phyloP scores from a whole-genome alignment of 1,140 invertebrate species.

The Ceratosolen solmsi region DNA sequence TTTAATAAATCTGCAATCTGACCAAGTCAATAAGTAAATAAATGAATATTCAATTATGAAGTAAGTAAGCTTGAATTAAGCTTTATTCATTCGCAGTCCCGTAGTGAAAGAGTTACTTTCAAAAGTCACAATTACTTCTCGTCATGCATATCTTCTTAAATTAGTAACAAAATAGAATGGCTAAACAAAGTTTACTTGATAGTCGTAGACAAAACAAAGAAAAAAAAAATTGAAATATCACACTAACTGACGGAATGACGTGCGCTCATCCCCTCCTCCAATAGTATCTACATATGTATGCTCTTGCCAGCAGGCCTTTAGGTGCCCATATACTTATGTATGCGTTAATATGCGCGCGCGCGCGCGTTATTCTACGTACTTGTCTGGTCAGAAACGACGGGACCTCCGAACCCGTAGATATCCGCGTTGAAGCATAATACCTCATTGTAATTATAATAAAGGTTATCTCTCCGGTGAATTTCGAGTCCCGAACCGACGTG shows the following conservation, averaged over 20 bases:
- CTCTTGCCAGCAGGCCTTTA: too few species aligned
- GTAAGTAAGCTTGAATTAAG: too few species aligned
- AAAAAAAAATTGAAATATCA: background rate
- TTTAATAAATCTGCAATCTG: too few species aligned
- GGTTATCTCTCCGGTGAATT: constrained; percentile 61
- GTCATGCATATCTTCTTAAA: too few species aligned
- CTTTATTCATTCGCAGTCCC: too few species aligned
- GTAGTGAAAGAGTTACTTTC: too few species aligned
- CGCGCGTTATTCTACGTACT: background rate
- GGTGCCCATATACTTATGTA: too few species aligned
- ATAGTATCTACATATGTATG: too few species aligned
- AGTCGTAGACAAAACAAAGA: background rate
- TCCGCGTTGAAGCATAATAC: constrained; percentile 57
- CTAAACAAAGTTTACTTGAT: background rate
- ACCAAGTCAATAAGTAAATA: too few species aligned
- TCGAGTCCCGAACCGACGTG: constrained; percentile 54
- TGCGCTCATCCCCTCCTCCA: background rate
- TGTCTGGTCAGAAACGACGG: background rate
- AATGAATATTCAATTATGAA: too few species aligned
- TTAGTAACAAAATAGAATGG: background rate
- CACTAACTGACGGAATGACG: constrained; percentile 5
- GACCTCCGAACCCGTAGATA: constrained; percentile 56
- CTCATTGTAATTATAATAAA: constrained; percentile 72
- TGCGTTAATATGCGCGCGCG: background rate
- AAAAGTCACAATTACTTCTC: too few species aligned